phyloP scores from a whole-genome alignment of 2,888 invertebrate genomes.

The Calephelis perditalis region DNA sequence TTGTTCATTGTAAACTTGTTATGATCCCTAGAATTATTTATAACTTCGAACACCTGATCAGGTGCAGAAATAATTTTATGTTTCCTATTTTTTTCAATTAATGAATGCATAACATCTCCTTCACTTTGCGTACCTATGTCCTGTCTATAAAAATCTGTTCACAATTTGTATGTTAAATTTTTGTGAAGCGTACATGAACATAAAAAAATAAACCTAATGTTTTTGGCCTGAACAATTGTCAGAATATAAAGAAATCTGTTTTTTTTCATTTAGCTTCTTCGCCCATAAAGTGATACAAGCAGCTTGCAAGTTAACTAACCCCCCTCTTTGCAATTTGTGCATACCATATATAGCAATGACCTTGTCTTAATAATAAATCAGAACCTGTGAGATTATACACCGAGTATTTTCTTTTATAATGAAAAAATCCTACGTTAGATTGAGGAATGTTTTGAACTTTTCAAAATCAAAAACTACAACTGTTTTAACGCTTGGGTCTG shows the following conservation, averaged over 20 bases:
- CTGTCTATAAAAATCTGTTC: neutral
- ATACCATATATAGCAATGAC: slow-evolving; percentile 30
- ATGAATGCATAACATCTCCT: neutral
- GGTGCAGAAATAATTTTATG: slow-evolving; percentile 6
- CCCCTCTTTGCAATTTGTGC: slow-evolving; percentile 25
- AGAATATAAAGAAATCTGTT: slow-evolving; percentile 18
- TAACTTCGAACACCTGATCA: neutral
- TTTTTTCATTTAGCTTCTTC: slow-evolving; percentile 4
- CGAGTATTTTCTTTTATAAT: slow-evolving; percentile 32
- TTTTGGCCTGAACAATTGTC: slow-evolving; percentile 21
- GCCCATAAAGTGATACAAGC: slow-evolving; percentile 22
- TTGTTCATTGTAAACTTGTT: neutral
- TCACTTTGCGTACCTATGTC: slow-evolving; percentile 4
- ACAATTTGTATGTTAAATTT: neutral
- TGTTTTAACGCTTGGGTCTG: slow-evolving; percentile 24
- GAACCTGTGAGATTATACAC: slow-evolving; percentile 32
- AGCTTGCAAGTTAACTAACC: slow-evolving; percentile 27
- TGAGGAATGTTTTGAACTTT: slow-evolving; percentile 34
- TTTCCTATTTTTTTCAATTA: slow-evolving; percentile 6
- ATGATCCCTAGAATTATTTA: slow-evolving; percentile 10
- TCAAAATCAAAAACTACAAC: slow-evolving; percentile 32
- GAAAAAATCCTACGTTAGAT: slow-evolving; percentile 30
- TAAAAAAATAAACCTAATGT: slow-evolving; percentile 17
- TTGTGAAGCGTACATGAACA: neutral
- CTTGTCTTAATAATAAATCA: slow-evolving; percentile 21